Evolutionary conservation across 1,140 invertebrate species (phyloP).

Genomic region (Diplogasteroides magnus): DNA sequence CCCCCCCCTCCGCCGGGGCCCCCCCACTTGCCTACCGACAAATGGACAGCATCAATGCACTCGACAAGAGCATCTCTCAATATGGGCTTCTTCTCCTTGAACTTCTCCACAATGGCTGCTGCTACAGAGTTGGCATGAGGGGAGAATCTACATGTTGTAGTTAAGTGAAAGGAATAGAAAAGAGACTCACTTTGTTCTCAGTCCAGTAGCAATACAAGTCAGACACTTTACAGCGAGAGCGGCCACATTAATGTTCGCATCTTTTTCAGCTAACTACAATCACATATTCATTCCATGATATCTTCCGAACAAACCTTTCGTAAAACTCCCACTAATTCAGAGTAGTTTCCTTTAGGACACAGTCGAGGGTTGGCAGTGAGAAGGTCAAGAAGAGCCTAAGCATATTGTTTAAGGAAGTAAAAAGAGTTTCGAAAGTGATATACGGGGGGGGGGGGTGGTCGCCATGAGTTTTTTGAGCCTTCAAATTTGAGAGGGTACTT

Average conservation of each 20-base stretch:
- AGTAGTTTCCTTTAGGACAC: conserved; percentile 62
- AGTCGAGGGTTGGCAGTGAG: conserved; percentile 68
- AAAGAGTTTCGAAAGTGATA: too few species aligned
- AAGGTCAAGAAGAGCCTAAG: conserved; percentile 52
- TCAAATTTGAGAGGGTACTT: too few species aligned
- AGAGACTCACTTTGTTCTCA: conserved; percentile 68
- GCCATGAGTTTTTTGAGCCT: too few species aligned
- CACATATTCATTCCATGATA: too few species aligned
- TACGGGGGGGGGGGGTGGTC: too few species aligned
- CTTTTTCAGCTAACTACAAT: conserved; percentile 68
- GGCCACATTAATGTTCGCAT: conserved; percentile 87
- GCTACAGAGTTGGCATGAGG: conserved; percentile 70
- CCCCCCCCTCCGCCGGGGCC: too few species aligned
- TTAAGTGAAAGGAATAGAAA: background rate
- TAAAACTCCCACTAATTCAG: conserved; percentile 76
- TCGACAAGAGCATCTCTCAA: conserved; percentile 65
- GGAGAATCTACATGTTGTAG: conserved; percentile 62
- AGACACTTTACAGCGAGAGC: conserved; percentile 78
- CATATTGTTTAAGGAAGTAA: too few species aligned
- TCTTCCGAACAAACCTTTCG: conserved; percentile 70
- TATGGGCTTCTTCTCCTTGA: conserved; percentile 87
- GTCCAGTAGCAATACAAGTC: conserved; percentile 72
- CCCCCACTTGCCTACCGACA: conserved; percentile 6
- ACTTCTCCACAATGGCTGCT: conserved; percentile 81
- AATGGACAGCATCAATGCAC: conserved; percentile 77